A percentile compares a stretch with the other conserved stretches of the same genome.
These are phyloP conservation scores for Catharus fuscescens DNA, from an alignment of 2,113 vertebrate genomes.

Conservation along the genomic window DNA sequence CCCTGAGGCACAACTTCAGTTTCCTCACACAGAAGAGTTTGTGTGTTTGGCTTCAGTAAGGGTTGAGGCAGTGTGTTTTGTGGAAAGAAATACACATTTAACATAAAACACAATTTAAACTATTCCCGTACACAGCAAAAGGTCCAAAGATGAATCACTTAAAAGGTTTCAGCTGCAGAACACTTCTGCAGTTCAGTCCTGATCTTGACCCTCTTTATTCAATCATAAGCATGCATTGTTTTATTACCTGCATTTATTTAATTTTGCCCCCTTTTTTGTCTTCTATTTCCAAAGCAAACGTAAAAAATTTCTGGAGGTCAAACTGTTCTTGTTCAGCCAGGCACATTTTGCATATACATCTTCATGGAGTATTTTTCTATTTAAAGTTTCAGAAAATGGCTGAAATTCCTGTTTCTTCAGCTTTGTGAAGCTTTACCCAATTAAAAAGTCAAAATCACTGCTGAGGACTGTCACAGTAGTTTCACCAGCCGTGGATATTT, in stretches of 20 bases:
- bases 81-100: background rate
- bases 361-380: background rate
- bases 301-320: background rate
- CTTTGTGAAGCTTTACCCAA: background rate
- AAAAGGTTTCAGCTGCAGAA: background rate
- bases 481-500: background rate
- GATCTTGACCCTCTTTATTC: background rate
- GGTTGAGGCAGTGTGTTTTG: background rate
- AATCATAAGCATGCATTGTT: background rate
- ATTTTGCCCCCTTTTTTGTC: background rate
- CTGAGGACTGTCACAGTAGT: background rate
- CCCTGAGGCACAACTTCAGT: background rate
- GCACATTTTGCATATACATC: rapidly evolving
- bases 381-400: background rate
- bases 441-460: background rate
- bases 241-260: background rate
- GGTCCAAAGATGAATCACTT: background rate
- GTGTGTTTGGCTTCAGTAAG: background rate
- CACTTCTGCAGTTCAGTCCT: rapidly evolving
- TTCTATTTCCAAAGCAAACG: background rate
- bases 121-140: background rate
- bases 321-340: background rate
- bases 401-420: background rate
- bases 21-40: background rate
- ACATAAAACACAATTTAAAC: background rate